Evolutionary conservation across 2,113 vertebrate species (phyloP).

Genomic region (Coptodon rendalli): DNA sequence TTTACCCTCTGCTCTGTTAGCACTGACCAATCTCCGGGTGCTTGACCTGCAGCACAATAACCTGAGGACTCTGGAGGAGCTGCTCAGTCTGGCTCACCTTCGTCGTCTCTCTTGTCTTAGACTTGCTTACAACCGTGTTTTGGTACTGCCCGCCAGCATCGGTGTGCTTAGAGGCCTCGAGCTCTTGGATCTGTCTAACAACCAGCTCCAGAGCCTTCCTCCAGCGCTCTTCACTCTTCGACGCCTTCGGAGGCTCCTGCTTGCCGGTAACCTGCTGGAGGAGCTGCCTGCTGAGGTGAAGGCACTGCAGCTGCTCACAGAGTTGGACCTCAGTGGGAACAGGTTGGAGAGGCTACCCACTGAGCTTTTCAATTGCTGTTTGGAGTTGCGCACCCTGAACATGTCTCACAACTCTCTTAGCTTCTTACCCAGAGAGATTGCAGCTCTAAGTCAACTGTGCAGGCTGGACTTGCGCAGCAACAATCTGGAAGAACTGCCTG

Average conservation of each 20-base stretch:
- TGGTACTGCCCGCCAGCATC: conserved; percentile 55
- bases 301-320: conserved; percentile 54
- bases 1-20: conserved; percentile 64
- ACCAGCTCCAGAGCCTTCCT: conserved; percentile 68
- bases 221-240: conserved; percentile 66
- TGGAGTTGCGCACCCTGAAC: conserved; percentile 59
- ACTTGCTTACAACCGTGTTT: conserved; percentile 67
- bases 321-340: conserved; percentile 71
- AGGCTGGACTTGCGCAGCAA: conserved; percentile 70
- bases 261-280: conserved; percentile 69
- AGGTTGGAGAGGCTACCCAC: conserved; percentile 62
- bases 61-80: conserved; percentile 70
- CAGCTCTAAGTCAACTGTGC: conserved; percentile 48
- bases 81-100: conserved; percentile 68
- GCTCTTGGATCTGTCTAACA: conserved; percentile 69
- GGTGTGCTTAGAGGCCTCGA: conserved; percentile 65
- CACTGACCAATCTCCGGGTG: conserved; percentile 53
- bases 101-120: conserved; percentile 62
- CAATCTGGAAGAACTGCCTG: conserved; percentile 66
- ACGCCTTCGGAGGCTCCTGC: conserved; percentile 62
- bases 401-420: conserved; percentile 64
- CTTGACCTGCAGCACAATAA: conserved; percentile 71
- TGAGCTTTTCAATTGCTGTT: conserved; percentile 62
- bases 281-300: conserved; percentile 61
- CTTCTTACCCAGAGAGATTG: conserved; percentile 45